Percentiles rank a stretch among this genome's conserved stretches.
Conservation (phyloP, 2,797 vertebrate genomes). For the Acipenser oxyrinchus region DNA sequence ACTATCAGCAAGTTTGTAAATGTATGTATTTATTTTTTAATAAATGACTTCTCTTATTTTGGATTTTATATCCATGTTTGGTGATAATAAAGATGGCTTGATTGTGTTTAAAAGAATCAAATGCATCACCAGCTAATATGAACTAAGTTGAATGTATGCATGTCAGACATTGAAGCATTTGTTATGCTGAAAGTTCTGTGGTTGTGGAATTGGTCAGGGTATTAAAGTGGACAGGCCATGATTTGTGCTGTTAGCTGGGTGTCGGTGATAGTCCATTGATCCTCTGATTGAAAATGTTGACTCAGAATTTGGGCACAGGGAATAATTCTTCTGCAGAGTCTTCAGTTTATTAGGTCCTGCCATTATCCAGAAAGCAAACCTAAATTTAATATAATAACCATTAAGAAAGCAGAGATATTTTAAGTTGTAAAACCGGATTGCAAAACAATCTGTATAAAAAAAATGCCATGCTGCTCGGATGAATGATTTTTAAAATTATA, state of each 20-base stretch:
- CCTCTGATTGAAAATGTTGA: slow-evolving; percentile 58
- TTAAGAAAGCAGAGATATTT: too few species aligned
- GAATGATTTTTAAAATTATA: too few species aligned
- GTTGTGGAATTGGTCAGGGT: slow-evolving; percentile 65
- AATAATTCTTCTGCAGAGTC: slow-evolving; percentile 52
- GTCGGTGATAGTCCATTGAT: slow-evolving; percentile 56
- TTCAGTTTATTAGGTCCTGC: slow-evolving; percentile 37
- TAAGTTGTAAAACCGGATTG: too few species aligned
- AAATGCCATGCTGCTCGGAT: too few species aligned
- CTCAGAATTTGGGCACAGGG: slow-evolving; percentile 44
- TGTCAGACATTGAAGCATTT: slow-evolving; percentile 55
- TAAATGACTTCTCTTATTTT: too few species aligned
- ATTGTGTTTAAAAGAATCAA: slow-evolving; percentile 6
- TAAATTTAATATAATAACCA: too few species aligned
- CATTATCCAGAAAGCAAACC: slow-evolving; percentile 30
- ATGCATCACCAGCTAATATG: background rate
- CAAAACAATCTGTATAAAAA: too few species aligned
- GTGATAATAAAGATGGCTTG: background rate
- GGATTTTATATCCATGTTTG: too few species aligned
- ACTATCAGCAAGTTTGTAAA: too few species aligned
- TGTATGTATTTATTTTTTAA: background rate
- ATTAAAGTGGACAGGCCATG: slow-evolving; percentile 70
- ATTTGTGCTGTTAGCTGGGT: slow-evolving; percentile 64
- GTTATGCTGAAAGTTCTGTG: slow-evolving; percentile 49
- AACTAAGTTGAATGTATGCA: slow-evolving; percentile 39